phyloP scores from a whole-genome alignment of 2,113 vertebrate genomes.

The Phaethon lepturus region DNA sequence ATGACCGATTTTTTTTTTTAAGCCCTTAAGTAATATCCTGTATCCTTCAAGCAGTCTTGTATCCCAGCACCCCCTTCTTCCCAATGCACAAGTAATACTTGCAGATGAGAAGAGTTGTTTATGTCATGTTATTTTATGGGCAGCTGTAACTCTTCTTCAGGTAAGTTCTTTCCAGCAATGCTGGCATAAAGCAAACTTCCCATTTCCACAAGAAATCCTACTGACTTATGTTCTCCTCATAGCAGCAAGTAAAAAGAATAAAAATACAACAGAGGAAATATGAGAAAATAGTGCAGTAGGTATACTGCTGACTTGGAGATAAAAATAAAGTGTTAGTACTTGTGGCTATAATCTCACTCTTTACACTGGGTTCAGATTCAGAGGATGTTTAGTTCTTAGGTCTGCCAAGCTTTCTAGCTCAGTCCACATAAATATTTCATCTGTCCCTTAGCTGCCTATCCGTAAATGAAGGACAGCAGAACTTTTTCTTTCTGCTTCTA shows the following conservation, averaged over 20 bases:
- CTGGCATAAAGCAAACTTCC: not conserved
- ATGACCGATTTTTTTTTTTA: not conserved
- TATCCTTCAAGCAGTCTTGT: not conserved
- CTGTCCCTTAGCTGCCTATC: not conserved
- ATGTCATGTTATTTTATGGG: not conserved
- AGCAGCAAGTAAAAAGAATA: not conserved
- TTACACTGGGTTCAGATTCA: not conserved
- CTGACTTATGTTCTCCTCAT: not conserved
- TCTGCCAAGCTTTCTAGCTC: not conserved
- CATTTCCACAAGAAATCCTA: not conserved
- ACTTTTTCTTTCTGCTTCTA: not conserved
- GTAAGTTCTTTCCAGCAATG: not conserved
- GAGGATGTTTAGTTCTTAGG: not conserved
- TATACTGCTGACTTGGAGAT: not conserved
- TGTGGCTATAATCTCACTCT: not conserved
- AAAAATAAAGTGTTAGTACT: not conserved
- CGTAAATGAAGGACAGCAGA: not conserved
- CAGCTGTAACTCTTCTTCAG: conserved; percentile 6
- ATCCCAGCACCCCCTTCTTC: not conserved
- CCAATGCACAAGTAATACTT: not conserved
- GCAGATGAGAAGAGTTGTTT: not conserved
- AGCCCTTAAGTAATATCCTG: not conserved
- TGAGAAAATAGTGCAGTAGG: not conserved
- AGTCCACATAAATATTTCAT: not conserved
- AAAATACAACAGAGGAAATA: not conserved